A percentile compares a stretch with the other conserved stretches of the same genome.
Conservation (phyloP, 2,113 vertebrate species). For the Isichthys henryi region DNA sequence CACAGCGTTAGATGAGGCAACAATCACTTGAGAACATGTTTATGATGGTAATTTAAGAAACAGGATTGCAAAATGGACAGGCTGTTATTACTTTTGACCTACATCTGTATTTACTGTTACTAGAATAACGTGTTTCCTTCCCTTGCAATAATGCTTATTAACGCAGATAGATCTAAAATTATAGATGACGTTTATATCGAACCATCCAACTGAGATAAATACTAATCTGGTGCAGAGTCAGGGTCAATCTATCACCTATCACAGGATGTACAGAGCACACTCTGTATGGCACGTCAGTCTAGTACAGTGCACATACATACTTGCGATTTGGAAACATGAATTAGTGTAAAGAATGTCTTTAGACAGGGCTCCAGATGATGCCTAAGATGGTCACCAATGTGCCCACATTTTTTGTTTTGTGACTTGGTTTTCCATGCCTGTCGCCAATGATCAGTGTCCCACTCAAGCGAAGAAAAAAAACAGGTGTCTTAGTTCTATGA, state of each 20-base stretch:
- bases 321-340: background rate
- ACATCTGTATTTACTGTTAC: conserved; percentile 15
- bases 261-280: background rate
- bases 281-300: background rate
- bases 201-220: background rate
- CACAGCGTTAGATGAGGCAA: conserved; percentile 15
- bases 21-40: conserved; percentile 41
- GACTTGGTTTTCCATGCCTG: background rate
- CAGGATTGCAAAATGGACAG: background rate
- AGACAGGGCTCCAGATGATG: background rate
- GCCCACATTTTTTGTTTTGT: background rate
- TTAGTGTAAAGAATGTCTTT: background rate
- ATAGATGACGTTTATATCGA: background rate
- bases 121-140: conserved; percentile 28
- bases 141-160: background rate
- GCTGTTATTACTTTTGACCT: background rate
- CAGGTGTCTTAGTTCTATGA: background rate
- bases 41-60: conserved; percentile 31
- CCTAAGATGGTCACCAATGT: background rate
- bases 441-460: background rate
- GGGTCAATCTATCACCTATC: background rate
- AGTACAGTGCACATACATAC: background rate
- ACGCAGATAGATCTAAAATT: background rate
- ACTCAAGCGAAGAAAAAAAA: background rate
- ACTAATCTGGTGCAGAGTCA: background rate